These are phyloP conservation scores for Phymatocera aterrima DNA, from an alignment of 2,888 invertebrate genomes.

Conservation along the genomic window DNA sequence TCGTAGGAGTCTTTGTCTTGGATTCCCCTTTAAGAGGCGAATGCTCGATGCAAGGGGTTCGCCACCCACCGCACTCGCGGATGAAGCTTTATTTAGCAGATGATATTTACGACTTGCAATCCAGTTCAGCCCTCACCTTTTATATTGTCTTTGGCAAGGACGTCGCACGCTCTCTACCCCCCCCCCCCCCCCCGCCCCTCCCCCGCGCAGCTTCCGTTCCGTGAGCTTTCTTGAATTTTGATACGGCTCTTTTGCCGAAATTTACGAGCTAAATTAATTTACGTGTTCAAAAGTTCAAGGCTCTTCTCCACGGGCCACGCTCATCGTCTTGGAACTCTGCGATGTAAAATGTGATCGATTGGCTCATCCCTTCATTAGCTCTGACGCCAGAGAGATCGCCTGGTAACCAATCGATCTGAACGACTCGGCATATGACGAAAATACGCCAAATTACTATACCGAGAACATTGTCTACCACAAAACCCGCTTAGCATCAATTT, in stretches of 20 bases:
- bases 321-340: not conserved
- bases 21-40: constrained; percentile 48
- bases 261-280: constrained; percentile 23
- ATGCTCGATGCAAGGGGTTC: constrained; percentile 62
- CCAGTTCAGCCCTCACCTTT: constrained; percentile 63
- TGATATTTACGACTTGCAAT: constrained; percentile 73
- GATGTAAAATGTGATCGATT: not conserved
- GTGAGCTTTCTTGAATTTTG: constrained; percentile 25
- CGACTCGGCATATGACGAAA: not conserved
- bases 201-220: not conserved
- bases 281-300: not conserved
- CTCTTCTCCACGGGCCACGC: not conserved
- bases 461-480: constrained; percentile 1
- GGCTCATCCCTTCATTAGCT: not conserved
- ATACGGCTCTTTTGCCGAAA: not conserved
- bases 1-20: constrained; percentile 66
- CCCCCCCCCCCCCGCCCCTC: not conserved
- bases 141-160: constrained; percentile 68
- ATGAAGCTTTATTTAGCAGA: constrained; percentile 73
- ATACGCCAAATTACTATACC: not conserved
- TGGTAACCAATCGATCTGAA: not conserved
- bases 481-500: constrained; percentile 20
- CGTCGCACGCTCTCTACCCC: constrained; percentile 19
- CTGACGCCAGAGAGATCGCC: not conserved
- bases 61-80: constrained; percentile 63